These are phyloP conservation scores for Sinhomidia bicolor DNA, from an alignment of 2,888 invertebrate genomes.

Conservation along the genomic window DNA sequence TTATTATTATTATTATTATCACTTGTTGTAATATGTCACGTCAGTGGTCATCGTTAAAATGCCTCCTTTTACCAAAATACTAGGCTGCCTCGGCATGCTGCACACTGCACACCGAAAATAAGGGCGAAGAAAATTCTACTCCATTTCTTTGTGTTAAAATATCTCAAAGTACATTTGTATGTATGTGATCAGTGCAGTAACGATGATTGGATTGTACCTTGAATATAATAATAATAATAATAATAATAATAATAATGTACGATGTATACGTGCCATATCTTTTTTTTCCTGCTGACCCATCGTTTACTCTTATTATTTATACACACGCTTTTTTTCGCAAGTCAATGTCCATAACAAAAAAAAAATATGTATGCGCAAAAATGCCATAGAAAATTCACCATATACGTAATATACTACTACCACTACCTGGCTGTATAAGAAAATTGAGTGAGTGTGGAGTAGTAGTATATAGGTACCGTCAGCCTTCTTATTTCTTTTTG, in stretches of 20 bases:
- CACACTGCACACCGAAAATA: background rate
- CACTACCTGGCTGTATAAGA: background rate
- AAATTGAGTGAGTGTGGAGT: constrained; percentile 42
- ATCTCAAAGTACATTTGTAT: too few relatives aligned
- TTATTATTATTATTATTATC: constrained; percentile 58
- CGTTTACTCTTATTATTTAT: constrained; percentile 50
- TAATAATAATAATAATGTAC: background rate
- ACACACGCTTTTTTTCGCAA: constrained; percentile 39
- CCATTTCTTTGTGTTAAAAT: constrained; percentile 36
- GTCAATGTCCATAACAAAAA: constrained; percentile 42
- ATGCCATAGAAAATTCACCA: background rate
- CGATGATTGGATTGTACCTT: constrained; percentile 5
- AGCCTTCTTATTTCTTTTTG: constrained; percentile 24
- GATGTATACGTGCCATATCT: constrained; percentile 29
- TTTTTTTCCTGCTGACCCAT: constrained; percentile 30
- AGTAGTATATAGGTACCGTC: too few relatives aligned
- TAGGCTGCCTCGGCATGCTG: background rate
- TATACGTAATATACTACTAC: too few relatives aligned
- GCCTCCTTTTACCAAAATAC: background rate
- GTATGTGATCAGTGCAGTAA: background rate
- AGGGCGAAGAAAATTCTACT: constrained; percentile 15
- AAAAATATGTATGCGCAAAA: background rate
- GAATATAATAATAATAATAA: background rate
- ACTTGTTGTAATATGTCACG: constrained; percentile 70
- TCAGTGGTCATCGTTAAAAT: constrained; percentile 32